Conservation (phyloP, 2,888 invertebrate genomes). For the Athetis lepigone region DNA sequence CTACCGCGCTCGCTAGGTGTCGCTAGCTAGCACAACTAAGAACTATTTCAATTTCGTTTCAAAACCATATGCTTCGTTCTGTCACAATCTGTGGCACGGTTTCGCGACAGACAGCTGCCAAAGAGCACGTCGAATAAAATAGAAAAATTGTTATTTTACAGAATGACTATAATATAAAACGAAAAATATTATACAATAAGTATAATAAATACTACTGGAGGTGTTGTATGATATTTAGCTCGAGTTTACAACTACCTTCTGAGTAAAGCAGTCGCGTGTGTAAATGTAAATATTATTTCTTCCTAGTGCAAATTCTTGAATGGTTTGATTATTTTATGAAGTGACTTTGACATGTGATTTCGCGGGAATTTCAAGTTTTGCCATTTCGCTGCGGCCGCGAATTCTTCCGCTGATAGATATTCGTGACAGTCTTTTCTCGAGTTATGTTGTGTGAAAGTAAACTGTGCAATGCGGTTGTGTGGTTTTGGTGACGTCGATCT, state of each 20-base stretch:
- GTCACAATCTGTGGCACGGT: slow-evolving; percentile 69
- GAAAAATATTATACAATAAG: slow-evolving; percentile 63
- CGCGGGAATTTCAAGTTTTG: slow-evolving; percentile 81
- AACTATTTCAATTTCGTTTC: slow-evolving; percentile 20
- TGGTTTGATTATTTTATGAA: slow-evolving; percentile 62
- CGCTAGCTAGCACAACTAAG: slow-evolving; percentile 51
- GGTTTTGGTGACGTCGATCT: slow-evolving; percentile 72
- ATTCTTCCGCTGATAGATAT: slow-evolving; percentile 32
- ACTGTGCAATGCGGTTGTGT: slow-evolving; percentile 77
- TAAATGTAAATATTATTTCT: slow-evolving; percentile 53
- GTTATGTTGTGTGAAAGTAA: slow-evolving; percentile 81
- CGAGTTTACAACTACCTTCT: slow-evolving; percentile 23
- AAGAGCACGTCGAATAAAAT: slow-evolving; percentile 76
- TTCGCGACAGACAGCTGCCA: slow-evolving; percentile 72
- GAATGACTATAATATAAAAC: slow-evolving; percentile 65
- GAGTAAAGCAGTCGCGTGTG: slow-evolving; percentile 63
- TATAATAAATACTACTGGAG: slow-evolving; percentile 58
- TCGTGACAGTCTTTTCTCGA: slow-evolving; percentile 62
- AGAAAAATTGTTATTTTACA: slow-evolving; percentile 65
- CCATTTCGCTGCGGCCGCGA: slow-evolving; percentile 44
- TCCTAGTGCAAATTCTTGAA: slow-evolving; percentile 57
- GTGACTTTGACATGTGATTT: slow-evolving; percentile 81
- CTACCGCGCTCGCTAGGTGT: slow-evolving; percentile 68
- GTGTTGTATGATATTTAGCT: slow-evolving; percentile 26
- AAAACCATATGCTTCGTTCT: slow-evolving; percentile 54